Conservation (phyloP, 2,797 vertebrate genomes). For the Tolypeutes matacus region DNA sequence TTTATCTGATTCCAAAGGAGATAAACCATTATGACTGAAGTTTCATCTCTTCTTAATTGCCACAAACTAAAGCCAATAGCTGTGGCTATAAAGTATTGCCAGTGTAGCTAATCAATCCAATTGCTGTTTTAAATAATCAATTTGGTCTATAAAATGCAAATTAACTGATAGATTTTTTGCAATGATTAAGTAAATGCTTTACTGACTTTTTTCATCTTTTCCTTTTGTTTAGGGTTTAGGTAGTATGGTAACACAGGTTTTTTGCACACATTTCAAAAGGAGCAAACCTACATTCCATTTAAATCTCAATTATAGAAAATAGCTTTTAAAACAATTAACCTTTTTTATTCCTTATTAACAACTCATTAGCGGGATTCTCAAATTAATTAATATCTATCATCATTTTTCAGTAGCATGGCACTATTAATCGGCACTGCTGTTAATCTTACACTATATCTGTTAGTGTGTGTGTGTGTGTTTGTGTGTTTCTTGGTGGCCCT, state of each 20-base stretch:
- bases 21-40: neutral
- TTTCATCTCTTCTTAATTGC: neutral
- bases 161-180: neutral
- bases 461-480: neutral
- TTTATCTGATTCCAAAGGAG: neutral
- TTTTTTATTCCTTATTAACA: neutral
- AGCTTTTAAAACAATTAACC: neutral
- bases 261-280: neutral
- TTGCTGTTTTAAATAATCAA: slow-evolving; percentile 20
- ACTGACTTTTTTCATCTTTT: neutral
- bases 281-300: neutral
- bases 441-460: neutral
- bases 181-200: neutral
- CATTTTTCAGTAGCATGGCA: neutral
- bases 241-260: neutral
- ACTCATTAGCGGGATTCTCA: slow-evolving; percentile 24
- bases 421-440: neutral
- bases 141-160: slow-evolving; percentile 11
- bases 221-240: neutral
- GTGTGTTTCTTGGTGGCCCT: neutral
- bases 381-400: slow-evolving; percentile 23
- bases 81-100: neutral
- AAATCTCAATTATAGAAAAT: slow-evolving; percentile 3
- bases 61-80: neutral
- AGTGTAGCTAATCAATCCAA: neutral